Base-by-base conservation (phyloP, 1,140 invertebrate genomes). In the Drosophila ambigua region DNA sequence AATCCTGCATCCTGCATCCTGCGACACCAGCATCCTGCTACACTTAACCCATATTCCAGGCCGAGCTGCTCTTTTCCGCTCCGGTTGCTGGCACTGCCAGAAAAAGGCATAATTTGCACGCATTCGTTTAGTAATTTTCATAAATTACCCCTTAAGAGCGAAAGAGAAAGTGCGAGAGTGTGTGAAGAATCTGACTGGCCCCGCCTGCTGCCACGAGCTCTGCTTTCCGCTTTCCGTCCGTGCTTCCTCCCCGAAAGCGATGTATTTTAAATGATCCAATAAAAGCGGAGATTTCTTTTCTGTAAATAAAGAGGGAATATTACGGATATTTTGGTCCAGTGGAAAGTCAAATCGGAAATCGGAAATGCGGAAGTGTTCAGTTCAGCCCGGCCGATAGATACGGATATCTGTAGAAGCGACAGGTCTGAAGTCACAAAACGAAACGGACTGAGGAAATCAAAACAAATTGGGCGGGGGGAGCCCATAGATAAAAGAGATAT, bases 101-200 rank as follows among this genome's bases (percentile, higher is more conserved):
- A 75, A 41, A 72, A 81, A 72, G 54, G 68, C 82, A 81, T 77
- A 66, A 85, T 85, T 87, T 85, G 82, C 82, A 85, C 82, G 82
- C 81, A 85, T 85, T 85, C 82, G 82, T 82, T 85, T 85, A 81
- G 82, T 82, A 79, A 87, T 78, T 85, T 87, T 85, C 82, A 85
- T 85, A 79, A 87, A 87, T 87, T 87, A 87, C 71, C 78, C 74
- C 72, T 74, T 48, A 23, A 46, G 45, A 11, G 26, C 4, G 23
- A 13, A 8, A 45, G 46, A 15, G 20, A 49, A 45, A 5, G 11
- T 39, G n/a, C 43, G 28, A 24, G 45, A 54, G 15, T 16, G 43
- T 9, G 24, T 11, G 13, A 41, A 23, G 51, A 55, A 63, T 63
- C 45, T 55, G 20, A 20, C 28, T 26, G 24, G 20, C 20, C 39